These are phyloP conservation scores for Sciurus carolinensis DNA, from an alignment of 2,797 vertebrate genomes.

Conservation along the genomic window DNA sequence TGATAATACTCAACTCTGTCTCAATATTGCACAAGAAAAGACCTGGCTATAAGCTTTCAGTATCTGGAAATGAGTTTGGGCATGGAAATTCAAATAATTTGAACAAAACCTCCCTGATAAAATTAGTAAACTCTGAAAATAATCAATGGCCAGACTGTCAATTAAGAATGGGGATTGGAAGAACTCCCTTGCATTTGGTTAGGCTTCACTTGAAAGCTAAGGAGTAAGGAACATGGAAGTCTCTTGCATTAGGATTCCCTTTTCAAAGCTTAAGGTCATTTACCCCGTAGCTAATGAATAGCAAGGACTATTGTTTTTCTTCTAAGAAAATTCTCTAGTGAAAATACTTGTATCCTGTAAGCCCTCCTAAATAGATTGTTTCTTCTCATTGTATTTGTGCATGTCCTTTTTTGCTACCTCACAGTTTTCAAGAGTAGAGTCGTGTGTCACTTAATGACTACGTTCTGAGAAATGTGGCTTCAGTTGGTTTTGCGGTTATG, in stretches of 20 bases:
- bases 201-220: constrained; percentile 26
- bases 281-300: background rate
- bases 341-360: background rate
- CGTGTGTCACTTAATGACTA: background rate
- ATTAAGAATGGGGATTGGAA: constrained; percentile 25
- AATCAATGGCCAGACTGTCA: background rate
- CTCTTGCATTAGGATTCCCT: background rate
- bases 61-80: constrained; percentile 62
- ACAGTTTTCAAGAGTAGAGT: background rate
- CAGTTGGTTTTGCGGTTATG: background rate
- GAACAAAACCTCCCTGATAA: constrained; percentile 59
- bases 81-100: constrained; percentile 59
- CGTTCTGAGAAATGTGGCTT: background rate
- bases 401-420: background rate
- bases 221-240: background rate
- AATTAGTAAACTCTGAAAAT: constrained; percentile 67
- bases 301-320: background rate
- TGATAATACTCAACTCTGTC: constrained; percentile 60
- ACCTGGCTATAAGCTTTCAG: background rate
- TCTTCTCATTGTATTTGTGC: background rate
- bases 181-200: background rate
- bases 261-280: background rate
- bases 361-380: background rate
- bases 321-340: constrained; percentile 9
- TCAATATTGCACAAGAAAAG: constrained; percentile 66